These are phyloP conservation scores for Chymomyza costata DNA, from an alignment of 1,140 invertebrate genomes.

Conservation along the genomic window DNA sequence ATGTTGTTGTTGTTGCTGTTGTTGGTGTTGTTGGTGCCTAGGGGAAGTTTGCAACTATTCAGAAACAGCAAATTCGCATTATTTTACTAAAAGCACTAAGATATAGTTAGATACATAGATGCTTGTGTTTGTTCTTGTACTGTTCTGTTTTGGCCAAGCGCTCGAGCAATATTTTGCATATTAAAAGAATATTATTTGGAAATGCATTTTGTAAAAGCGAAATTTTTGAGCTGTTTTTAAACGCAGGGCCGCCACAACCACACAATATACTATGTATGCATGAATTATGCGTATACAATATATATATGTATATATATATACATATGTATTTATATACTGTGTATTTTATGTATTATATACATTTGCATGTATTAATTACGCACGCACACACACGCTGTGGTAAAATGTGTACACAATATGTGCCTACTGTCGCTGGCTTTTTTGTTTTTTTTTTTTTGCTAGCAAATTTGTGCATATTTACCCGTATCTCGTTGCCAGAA, in stretches of 20 bases:
- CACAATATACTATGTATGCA: no score
- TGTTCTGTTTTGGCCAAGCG: slow-evolving; percentile 11
- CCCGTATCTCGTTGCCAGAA: slow-evolving; percentile 61
- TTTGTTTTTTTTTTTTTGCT: slow-evolving; percentile 8
- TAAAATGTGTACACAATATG: slow-evolving; percentile 44
- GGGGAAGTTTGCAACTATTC: slow-evolving; percentile 74
- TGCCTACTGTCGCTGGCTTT: slow-evolving; percentile 25
- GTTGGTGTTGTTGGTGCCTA: slow-evolving; percentile 53
- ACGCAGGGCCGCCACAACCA: not conserved
- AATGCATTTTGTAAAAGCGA: not conserved
- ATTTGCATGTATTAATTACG: slow-evolving; percentile 17
- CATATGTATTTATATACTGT: slow-evolving; percentile 4
- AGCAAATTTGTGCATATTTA: slow-evolving; percentile 51
- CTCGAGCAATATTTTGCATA: not conserved
- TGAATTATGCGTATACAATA: slow-evolving; percentile 6
- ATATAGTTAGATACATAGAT: slow-evolving; percentile 27
- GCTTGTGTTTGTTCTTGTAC: not conserved
- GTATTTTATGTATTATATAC: slow-evolving; percentile 12
- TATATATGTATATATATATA: not conserved
- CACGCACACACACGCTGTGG: slow-evolving; percentile 17
- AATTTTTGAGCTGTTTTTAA: slow-evolving; percentile 1
- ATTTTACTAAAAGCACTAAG: slow-evolving; percentile 68
- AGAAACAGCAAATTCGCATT: slow-evolving; percentile 75
- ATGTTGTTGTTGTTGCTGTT: not conserved
- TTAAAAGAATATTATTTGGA: not conserved